Evolutionary conservation across 2,888 invertebrate genomes (phyloP).

Genomic region (Brenthis hecate): DNA sequence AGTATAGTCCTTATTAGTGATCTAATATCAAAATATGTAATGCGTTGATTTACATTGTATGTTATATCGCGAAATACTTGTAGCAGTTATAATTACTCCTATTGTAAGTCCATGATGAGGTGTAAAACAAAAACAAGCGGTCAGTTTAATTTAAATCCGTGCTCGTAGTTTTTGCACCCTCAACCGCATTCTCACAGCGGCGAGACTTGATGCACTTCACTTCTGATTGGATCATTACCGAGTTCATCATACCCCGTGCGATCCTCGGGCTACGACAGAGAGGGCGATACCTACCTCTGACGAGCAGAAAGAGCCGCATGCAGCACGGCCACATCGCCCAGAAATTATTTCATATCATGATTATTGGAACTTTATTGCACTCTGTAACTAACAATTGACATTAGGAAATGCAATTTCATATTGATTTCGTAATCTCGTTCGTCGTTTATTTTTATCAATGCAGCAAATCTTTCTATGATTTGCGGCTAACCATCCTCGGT

Average conservation of each 20-base stretch:
- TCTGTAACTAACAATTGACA: conserved; percentile 83
- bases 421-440: conserved; percentile 78
- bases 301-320: conserved; percentile 52
- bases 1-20: too few species aligned
- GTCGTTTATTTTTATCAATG: conserved; percentile 80
- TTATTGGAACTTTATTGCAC: conserved; percentile 83
- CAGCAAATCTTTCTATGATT: conserved; percentile 81
- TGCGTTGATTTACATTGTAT: not conserved
- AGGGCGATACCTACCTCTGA: conserved; percentile 48
- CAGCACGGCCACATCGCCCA: conserved; percentile 69
- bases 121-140: conserved; percentile 72
- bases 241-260: conserved; percentile 82
- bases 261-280: conserved; percentile 72
- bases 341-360: conserved; percentile 82
- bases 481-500: conserved; percentile 75
- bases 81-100: conserved; percentile 32
- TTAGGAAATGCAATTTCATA: conserved; percentile 83
- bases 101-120: conserved; percentile 46
- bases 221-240: conserved; percentile 83
- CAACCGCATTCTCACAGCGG: conserved; percentile 82
- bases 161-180: conserved; percentile 80
- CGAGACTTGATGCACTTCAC: conserved; percentile 80
- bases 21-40: too few species aligned
- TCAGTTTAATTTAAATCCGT: conserved; percentile 79
- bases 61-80: not conserved